These are phyloP conservation scores for Panagrolaimus sp. DNA, from an alignment of 1,140 invertebrate species.

Conservation along the genomic window DNA sequence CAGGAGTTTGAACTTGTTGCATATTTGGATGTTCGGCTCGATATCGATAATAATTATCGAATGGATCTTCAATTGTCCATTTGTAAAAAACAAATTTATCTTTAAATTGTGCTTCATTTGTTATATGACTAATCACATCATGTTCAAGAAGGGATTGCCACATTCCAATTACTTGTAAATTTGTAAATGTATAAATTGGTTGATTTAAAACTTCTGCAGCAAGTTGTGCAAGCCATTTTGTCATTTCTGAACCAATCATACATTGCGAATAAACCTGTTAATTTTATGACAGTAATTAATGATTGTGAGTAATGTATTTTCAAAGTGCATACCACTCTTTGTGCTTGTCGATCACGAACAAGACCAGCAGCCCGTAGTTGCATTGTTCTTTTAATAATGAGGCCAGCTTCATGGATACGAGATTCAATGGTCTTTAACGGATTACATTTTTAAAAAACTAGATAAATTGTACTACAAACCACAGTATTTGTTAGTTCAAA, in stretches of 20 bases:
- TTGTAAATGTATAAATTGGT: constrained; percentile 64
- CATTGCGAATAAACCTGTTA: constrained; percentile 62
- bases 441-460: background rate
- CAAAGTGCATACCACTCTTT: constrained; percentile 30
- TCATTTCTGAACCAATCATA: constrained; percentile 70
- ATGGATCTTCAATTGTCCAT: constrained; percentile 64
- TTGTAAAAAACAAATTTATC: constrained; percentile 78
- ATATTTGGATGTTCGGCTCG: constrained; percentile 61
- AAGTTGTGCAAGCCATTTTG: constrained; percentile 69
- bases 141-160: constrained; percentile 80
- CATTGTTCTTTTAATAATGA: constrained; percentile 39
- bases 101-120: constrained; percentile 74
- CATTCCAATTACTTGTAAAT: constrained; percentile 73
- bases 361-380: constrained; percentile 29
- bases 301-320: too few species aligned
- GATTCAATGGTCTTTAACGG: constrained; percentile 38
- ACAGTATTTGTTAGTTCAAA: constrained; percentile 41
- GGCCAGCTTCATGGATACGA: constrained; percentile 38
- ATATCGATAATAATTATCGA: constrained; percentile 61
- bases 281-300: background rate
- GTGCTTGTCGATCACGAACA: constrained; percentile 38
- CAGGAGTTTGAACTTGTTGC: constrained; percentile 22
- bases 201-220: constrained; percentile 32
- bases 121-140: constrained; percentile 73
- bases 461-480: background rate